A percentile compares a stretch with the other conserved stretches of the same genome.
These are phyloP conservation scores for Alca torda DNA, from an alignment of 2,797 vertebrate genomes.

Conservation along the genomic window DNA sequence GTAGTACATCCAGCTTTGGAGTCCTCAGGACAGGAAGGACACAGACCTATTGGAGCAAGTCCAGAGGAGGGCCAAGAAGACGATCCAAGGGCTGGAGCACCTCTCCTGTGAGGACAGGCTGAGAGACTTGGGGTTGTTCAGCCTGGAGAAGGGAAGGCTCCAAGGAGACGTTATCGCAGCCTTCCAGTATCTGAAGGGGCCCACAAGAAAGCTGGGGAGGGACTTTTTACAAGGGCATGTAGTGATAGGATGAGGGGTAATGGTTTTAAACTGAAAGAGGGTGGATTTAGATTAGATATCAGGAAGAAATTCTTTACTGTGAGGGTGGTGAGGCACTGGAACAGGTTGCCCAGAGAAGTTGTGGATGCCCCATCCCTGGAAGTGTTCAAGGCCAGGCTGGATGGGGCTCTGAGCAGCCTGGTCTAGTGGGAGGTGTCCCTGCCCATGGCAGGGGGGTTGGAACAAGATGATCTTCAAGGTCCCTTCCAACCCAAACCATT, in stretches of 20 bases:
- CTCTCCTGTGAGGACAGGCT: neutral
- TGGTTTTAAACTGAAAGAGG: neutral
- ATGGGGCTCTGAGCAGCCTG: neutral
- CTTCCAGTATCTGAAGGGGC: neutral
- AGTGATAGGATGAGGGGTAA: neutral
- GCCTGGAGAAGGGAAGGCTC: neutral
- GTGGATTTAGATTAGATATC: neutral
- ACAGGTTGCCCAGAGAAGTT: neutral
- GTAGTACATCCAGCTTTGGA: neutral
- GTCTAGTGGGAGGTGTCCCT: neutral
- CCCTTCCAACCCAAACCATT: neutral
- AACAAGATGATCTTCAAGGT: neutral
- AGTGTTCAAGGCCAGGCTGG: neutral
- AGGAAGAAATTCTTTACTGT: neutral
- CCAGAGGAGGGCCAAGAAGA: neutral
- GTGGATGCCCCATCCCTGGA: neutral
- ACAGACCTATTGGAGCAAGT: neutral
- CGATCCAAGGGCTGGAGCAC: neutral
- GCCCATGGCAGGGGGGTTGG: neutral
- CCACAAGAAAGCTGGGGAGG: neutral
- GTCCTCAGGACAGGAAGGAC: neutral
- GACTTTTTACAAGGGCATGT: neutral
- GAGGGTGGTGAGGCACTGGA: neutral
- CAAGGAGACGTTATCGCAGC: neutral
- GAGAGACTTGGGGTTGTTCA: neutral